These are phyloP conservation scores for Phocoena phocoena DNA, from an alignment of 2,113 vertebrate species.

Conservation along the genomic window DNA sequence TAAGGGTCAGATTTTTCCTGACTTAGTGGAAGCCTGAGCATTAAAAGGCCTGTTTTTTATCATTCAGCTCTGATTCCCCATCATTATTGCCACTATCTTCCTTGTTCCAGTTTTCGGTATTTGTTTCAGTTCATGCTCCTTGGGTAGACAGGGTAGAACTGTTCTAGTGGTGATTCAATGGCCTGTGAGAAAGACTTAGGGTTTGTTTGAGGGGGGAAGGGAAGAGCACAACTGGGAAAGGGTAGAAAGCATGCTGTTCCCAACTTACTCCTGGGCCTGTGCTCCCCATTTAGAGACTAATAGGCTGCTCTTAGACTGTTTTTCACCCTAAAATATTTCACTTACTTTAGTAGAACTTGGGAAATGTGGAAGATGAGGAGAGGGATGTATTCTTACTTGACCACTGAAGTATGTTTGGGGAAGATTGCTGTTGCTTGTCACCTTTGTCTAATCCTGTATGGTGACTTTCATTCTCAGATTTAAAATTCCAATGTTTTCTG, in stretches of 20 bases:
- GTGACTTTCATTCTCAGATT: conserved; percentile 58
- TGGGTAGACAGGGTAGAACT: neutral
- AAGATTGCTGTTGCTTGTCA: conserved; percentile 43
- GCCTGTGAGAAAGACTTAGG: neutral
- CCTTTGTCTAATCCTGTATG: conserved; percentile 59
- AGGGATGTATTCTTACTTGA: neutral
- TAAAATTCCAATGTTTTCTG: conserved; percentile 55
- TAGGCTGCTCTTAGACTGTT: neutral
- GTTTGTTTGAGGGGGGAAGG: neutral
- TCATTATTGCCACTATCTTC: neutral
- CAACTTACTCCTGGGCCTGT: neutral
- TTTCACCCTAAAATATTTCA: neutral
- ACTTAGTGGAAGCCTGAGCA: neutral
- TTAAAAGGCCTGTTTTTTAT: neutral
- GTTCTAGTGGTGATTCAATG: neutral
- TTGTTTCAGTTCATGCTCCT: neutral
- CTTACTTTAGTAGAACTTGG: conserved; percentile 35
- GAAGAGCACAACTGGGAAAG: neutral
- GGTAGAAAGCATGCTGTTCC: neutral
- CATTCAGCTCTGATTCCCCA: neutral
- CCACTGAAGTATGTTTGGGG: conserved; percentile 12
- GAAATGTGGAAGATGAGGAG: neutral
- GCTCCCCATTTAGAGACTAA: neutral
- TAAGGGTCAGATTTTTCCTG: neutral
- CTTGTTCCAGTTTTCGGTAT: conserved; percentile 1